phyloP scores from a whole-genome alignment of 2,888 invertebrate species.

The Cistogaster globosa region DNA sequence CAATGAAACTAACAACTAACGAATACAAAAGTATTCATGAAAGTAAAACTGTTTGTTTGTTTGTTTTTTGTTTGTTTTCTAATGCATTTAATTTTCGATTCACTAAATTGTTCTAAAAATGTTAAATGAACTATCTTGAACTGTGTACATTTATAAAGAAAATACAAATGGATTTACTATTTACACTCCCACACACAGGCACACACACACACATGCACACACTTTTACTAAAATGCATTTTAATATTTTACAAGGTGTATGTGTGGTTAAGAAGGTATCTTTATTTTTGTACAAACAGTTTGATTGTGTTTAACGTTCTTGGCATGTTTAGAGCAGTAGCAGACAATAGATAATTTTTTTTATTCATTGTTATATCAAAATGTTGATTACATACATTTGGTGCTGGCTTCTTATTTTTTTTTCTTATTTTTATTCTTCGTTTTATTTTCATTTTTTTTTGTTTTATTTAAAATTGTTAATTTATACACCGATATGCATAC shows the following conservation, averaged over 20 bases:
- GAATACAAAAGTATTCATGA: background rate
- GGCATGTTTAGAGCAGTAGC: slow-evolving; percentile 37
- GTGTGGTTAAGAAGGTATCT: background rate
- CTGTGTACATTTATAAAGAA: slow-evolving; percentile 1
- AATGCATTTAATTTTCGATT: slow-evolving; percentile 27
- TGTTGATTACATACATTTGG: slow-evolving; percentile 29
- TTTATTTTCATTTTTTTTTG: slow-evolving; percentile 35
- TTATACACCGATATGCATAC: background rate
- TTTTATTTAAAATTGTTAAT: slow-evolving; percentile 24
- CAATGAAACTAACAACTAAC: background rate
- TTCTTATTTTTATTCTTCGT: slow-evolving; percentile 25
- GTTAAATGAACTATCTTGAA: slow-evolving; percentile 52
- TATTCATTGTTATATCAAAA: slow-evolving; percentile 55
- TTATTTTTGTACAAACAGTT: slow-evolving; percentile 1
- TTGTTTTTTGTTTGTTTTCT: background rate
- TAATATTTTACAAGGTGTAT: background rate
- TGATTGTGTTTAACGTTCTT: slow-evolving; percentile 27
- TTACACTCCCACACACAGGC: background rate
- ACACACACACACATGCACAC: background rate
- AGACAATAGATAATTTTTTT: slow-evolving; percentile 58
- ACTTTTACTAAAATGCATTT: background rate
- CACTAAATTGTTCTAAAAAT: slow-evolving; percentile 22
- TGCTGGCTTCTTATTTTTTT: slow-evolving; percentile 15
- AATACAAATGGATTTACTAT: background rate
- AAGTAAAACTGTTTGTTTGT: background rate